phyloP scores from a whole-genome alignment of 1,140 invertebrate genomes.

The Caenorhabditis remanei region DNA sequence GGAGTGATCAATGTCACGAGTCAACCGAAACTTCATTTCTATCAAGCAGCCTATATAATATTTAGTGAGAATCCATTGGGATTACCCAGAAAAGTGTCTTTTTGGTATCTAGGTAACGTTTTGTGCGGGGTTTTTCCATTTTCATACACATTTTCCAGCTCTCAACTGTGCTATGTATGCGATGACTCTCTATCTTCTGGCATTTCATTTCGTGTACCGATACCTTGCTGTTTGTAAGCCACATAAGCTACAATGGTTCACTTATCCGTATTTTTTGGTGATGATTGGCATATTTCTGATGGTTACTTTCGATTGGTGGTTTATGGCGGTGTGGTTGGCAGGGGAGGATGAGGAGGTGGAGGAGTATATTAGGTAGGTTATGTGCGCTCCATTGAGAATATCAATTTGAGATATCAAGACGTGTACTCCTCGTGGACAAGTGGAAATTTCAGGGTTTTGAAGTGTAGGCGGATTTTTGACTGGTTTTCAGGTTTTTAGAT shows the following conservation, averaged over 20 bases:
- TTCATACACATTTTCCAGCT: not conserved
- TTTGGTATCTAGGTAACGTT: constrained; percentile 16
- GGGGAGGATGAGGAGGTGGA: not conserved
- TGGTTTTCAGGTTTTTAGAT: too few species aligned
- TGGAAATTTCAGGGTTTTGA: too few species aligned
- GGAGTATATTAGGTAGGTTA: constrained; percentile 4
- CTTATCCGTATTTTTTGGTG: not conserved
- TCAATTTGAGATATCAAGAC: too few species aligned
- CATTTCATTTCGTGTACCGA: constrained; percentile 10
- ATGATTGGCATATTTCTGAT: not conserved
- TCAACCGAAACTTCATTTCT: constrained; percentile 28
- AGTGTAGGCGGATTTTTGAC: too few species aligned
- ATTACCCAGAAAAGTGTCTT: not conserved
- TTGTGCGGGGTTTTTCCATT: too few species aligned
- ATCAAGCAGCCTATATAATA: not conserved
- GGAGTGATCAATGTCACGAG: not conserved
- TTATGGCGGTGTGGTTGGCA: not conserved
- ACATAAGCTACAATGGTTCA: not conserved
- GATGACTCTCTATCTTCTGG: not conserved
- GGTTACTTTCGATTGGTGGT: not conserved
- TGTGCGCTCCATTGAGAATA: too few species aligned
- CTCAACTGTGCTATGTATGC: not conserved
- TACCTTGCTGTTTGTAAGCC: not conserved
- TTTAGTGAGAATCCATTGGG: not conserved
- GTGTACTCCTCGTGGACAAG: too few species aligned